Evolutionary conservation across 1,140 invertebrate genomes (phyloP).

Genomic region (Drosophila rufa): DNA sequence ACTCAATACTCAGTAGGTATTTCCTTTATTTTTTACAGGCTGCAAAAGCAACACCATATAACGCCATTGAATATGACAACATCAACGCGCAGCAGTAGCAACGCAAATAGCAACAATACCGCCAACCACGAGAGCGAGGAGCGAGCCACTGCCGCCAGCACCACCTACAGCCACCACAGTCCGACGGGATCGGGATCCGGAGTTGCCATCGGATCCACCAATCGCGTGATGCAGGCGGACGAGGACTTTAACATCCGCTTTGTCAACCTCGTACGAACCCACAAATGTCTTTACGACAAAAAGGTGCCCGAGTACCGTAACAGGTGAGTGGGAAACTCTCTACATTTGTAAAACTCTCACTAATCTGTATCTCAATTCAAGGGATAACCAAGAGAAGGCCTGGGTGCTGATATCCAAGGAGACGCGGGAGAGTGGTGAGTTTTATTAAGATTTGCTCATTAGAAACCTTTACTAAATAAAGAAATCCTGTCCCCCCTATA

Average conservation of each 20-base stretch:
- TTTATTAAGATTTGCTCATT: no score
- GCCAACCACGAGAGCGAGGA: conserved; percentile 39
- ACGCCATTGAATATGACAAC: conserved; percentile 66
- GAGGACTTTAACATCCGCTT: conserved; percentile 85
- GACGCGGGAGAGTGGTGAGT: conserved; percentile 76
- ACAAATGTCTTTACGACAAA: conserved; percentile 83
- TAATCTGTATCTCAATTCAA: conserved; percentile 8
- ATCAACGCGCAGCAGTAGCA: conserved; percentile 63
- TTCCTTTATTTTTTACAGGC: background rate
- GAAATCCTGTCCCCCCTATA: background rate
- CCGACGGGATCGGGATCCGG: conserved; percentile 31
- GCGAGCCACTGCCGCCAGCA: conserved; percentile 15
- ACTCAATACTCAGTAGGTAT: background rate
- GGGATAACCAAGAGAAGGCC: conserved; percentile 82
- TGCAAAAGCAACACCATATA: background rate
- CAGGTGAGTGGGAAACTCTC: conserved; percentile 54
- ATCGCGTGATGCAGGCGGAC: conserved; percentile 81
- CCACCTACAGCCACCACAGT: conserved; percentile 45
- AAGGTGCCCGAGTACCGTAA: conserved; percentile 83
- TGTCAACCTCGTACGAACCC: conserved; percentile 81
- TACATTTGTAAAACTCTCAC: background rate
- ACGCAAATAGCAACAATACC: conserved; percentile 26
- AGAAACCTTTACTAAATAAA: no score
- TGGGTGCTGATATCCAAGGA: conserved; percentile 85
- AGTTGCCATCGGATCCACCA: conserved; percentile 58